phyloP scores from a whole-genome alignment of 2,113 vertebrate genomes.

The Menura novaehollandiae region DNA sequence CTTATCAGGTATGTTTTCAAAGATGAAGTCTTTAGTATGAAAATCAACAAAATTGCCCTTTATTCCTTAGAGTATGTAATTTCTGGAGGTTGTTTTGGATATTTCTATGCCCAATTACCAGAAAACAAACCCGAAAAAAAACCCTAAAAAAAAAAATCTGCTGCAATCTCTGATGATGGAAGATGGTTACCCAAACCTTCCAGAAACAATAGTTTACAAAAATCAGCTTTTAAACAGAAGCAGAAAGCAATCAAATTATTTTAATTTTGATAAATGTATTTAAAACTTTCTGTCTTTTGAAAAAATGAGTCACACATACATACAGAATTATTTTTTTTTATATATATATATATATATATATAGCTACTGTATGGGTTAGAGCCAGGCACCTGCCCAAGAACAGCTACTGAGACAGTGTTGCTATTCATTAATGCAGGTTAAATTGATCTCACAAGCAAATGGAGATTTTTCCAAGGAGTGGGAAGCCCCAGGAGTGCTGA shows the following conservation, averaged over 20 bases:
- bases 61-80: background rate
- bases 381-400: background rate
- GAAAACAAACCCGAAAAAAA: too few species aligned
- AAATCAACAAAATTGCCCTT: background rate
- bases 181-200: background rate
- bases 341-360: background rate
- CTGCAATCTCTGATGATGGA: background rate
- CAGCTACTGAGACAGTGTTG: background rate
- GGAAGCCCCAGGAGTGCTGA: background rate
- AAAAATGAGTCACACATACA: background rate
- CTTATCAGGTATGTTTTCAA: background rate
- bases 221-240: background rate
- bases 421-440: background rate
- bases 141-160: background rate
- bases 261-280: background rate
- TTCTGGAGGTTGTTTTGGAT: background rate
- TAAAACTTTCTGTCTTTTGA: background rate
- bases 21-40: background rate
- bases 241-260: background rate
- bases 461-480: background rate
- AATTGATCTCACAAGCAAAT: background rate
- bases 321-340: background rate
- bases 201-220: background rate
- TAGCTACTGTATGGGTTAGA: background rate
- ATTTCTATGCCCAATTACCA: background rate